Evolutionary conservation across 2,113 vertebrate genomes (phyloP).

Genomic region (Dicrurus megarhynchus): DNA sequence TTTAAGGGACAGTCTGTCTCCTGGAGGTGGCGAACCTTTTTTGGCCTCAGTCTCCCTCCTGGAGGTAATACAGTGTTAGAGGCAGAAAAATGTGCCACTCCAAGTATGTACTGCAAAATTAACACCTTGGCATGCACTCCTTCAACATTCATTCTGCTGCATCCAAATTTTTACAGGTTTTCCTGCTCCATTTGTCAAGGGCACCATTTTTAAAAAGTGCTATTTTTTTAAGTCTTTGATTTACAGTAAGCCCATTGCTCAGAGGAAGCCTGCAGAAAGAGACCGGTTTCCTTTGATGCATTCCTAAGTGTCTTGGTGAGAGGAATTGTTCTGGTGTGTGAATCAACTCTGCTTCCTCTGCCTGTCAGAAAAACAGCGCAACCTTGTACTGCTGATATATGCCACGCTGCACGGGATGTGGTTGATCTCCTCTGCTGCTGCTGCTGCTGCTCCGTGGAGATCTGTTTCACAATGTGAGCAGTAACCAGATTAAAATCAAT

Average conservation of each 20-base stretch:
- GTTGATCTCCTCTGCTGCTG: not conserved
- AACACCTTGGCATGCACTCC: not conserved
- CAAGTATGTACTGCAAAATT: not conserved
- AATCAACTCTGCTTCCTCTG: constrained; percentile 39
- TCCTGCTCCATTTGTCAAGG: constrained; percentile 3
- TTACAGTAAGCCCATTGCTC: constrained; percentile 27
- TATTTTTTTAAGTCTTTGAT: not conserved
- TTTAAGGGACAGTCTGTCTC: constrained; percentile 24
- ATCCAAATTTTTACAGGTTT: constrained; percentile 21
- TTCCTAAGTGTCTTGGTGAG: constrained; percentile 52
- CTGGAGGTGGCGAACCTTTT: not conserved
- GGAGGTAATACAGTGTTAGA: not conserved
- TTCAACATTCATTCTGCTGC: not conserved
- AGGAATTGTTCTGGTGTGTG: constrained; percentile 17
- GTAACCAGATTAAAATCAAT: constrained; percentile 37
- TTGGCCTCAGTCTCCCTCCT: not conserved
- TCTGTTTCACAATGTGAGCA: not conserved
- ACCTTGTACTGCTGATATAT: not conserved
- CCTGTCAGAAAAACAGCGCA: constrained; percentile 17
- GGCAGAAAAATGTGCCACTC: constrained; percentile 16
- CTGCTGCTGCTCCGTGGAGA: not conserved
- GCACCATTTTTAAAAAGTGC: not conserved
- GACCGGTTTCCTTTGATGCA: constrained; percentile 42
- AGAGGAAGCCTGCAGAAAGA: constrained; percentile 52
- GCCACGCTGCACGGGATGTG: not conserved